Evolutionary conservation across 2,113 vertebrate species (phyloP).

Genomic region (Plecturocebus donacophilus): DNA sequence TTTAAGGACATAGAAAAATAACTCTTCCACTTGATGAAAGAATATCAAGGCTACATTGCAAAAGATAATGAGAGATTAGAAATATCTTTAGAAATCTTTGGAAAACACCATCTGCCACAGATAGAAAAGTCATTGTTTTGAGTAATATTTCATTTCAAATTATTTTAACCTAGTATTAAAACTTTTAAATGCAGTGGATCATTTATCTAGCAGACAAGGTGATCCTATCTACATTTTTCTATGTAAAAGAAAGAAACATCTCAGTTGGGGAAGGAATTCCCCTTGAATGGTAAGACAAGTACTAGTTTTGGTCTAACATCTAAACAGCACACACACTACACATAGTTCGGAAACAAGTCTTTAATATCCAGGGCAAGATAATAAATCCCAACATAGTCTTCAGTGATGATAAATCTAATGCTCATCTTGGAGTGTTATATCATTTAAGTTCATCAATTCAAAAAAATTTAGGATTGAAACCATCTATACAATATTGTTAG

Average conservation of each 20-base stretch:
- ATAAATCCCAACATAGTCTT: background rate
- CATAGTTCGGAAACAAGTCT: background rate
- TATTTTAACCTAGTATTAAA: background rate
- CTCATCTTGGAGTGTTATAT: background rate
- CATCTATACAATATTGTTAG: background rate
- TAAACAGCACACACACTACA: background rate
- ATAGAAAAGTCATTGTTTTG: conserved; percentile 5
- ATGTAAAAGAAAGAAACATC: background rate
- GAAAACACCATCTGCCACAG: background rate
- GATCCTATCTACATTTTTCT: background rate
- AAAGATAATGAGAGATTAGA: background rate
- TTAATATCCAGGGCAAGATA: background rate
- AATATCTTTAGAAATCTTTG: background rate
- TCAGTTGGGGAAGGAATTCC: background rate
- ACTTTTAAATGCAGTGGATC: background rate
- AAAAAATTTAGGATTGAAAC: conserved; percentile 2
- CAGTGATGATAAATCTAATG: background rate
- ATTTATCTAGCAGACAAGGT: background rate
- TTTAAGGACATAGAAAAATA: background rate
- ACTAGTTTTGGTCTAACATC: background rate
- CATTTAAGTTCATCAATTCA: background rate
- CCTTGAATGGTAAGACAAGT: background rate
- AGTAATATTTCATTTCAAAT: conserved; percentile 2
- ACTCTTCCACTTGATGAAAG: background rate
- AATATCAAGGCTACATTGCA: background rate